Conservation (phyloP, 53 echinoderm and acorn worm species). For the Mesocentrotus franciscanus region DNA sequence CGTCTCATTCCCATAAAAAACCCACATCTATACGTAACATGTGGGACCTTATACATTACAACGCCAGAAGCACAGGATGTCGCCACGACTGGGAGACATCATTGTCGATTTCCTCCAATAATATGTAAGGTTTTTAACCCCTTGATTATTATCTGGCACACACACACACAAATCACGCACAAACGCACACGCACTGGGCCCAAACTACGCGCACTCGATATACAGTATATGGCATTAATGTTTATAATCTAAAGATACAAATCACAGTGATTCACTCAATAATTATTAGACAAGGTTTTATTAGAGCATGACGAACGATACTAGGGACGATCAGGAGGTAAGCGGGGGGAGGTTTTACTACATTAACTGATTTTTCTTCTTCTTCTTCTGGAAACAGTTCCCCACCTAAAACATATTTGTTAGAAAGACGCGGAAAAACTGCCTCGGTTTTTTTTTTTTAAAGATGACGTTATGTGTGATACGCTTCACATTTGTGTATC, state of each 20-base stretch:
- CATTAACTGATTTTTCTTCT: not conserved
- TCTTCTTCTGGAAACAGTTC: not conserved
- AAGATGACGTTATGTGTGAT: no score
- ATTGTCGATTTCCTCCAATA: not conserved
- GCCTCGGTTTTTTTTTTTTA: no score
- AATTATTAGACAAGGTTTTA: not conserved
- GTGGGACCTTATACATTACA: not conserved
- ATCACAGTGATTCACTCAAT: not conserved
- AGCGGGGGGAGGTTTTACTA: not conserved
- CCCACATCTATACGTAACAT: not conserved
- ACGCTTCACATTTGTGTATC: no score
- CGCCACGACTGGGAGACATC: not conserved
- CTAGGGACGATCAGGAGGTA: not conserved
- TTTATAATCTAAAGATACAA: not conserved
- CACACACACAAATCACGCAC: not conserved
- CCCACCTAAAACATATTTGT: no score
- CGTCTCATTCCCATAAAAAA: conserved; percentile 22
- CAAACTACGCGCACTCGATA: not conserved
- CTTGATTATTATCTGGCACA: not conserved
- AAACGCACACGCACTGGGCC: not conserved
- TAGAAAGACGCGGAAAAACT: no score
- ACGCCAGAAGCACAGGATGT: not conserved
- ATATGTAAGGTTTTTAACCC: not conserved
- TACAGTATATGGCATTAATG: not conserved
- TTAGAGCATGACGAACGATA: not conserved